phyloP scores from a whole-genome alignment of 2,797 vertebrate species.

The Hyperoplus lanceolatus region DNA sequence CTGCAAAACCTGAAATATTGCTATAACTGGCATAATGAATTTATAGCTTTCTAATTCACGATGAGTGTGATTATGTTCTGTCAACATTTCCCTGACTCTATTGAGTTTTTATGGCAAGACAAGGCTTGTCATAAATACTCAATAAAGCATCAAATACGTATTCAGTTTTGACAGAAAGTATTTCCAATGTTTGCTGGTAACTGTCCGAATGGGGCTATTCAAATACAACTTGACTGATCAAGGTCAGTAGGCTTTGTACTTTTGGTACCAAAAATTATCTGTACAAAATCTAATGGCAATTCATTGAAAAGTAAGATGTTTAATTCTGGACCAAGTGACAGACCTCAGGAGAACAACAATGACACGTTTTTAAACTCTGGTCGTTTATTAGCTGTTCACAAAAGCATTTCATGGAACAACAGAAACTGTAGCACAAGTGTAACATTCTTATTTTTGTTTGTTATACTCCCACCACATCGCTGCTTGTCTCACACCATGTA shows the following conservation, averaged over 20 bases:
- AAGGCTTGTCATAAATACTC: not conserved
- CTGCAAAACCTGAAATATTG: not conserved
- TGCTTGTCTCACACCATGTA: conserved; percentile 82
- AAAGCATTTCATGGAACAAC: conserved; percentile 85
- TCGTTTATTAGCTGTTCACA: conserved; percentile 88
- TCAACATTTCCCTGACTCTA: not conserved
- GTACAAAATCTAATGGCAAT: not conserved
- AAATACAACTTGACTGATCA: not conserved
- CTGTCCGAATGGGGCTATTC: not conserved
- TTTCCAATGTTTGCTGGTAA: not conserved
- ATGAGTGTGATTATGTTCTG: not conserved
- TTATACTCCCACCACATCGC: conserved; percentile 81
- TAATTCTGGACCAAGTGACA: not conserved
- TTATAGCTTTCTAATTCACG: not conserved
- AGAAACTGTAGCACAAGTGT: conserved; percentile 83
- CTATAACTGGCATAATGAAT: not conserved
- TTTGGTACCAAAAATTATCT: not conserved
- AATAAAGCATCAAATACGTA: not conserved
- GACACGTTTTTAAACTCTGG: conserved; percentile 72
- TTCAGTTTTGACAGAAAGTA: not conserved
- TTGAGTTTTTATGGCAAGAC: too few relatives aligned
- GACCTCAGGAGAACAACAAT: not conserved
- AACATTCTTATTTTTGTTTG: conserved; percentile 77
- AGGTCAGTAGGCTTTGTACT: not conserved
- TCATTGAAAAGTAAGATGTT: not conserved